A percentile compares a stretch with the other conserved stretches of the same genome.
These are phyloP conservation scores for Phylloscopus collybita DNA, from an alignment of 2,797 vertebrate species.

Conservation along the genomic window DNA sequence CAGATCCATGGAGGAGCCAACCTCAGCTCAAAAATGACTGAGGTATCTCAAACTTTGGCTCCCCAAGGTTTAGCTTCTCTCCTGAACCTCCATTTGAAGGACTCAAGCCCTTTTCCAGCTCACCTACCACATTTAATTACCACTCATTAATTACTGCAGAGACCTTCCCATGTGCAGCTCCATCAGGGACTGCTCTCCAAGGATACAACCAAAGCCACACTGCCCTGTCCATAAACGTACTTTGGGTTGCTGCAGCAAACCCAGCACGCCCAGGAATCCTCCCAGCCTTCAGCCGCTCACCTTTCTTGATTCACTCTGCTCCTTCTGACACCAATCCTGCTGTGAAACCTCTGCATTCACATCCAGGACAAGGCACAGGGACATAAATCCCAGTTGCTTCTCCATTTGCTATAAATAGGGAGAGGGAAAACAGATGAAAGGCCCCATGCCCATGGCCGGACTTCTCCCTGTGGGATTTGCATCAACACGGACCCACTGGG, in stretches of 20 bases:
- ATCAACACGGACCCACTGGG: rapidly evolving
- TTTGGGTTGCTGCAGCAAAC: background rate
- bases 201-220: rapidly evolving
- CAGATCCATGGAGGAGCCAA: background rate
- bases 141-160: background rate
- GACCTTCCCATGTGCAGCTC: rapidly evolving
- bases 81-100: background rate
- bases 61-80: background rate
- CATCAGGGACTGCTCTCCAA: background rate
- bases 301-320: background rate
- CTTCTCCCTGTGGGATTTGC: background rate
- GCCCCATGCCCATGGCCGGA: rapidly evolving
- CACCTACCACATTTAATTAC: rapidly evolving
- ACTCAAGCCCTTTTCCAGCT: background rate
- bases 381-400: background rate
- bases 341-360: background rate
- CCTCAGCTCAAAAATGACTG: background rate
- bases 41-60: background rate
- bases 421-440: background rate
- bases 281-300: background rate
- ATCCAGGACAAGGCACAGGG: background rate
- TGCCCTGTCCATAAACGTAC: background rate
- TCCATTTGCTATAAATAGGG: background rate
- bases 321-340: too few species aligned
- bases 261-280: background rate